Evolutionary conservation across 2,888 invertebrate species (phyloP).

Genomic region (Melanostoma mellinum): DNA sequence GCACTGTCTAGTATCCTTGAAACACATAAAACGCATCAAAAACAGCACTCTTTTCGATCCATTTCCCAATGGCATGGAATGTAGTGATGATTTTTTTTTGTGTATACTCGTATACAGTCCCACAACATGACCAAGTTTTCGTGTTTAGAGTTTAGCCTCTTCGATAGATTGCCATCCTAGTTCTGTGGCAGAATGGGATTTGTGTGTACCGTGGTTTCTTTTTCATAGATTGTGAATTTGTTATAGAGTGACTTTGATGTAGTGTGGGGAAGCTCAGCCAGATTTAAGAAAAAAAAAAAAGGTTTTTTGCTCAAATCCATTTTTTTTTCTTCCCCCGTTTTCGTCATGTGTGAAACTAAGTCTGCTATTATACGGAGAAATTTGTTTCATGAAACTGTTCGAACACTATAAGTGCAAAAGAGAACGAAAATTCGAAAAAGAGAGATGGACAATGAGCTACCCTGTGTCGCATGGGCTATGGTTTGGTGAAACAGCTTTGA

Average conservation of each 20-base stretch:
- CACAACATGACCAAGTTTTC: neutral
- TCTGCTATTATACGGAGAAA: no score
- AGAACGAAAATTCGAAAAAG: no score
- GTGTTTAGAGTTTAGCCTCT: constrained; percentile 20
- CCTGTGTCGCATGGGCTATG: no score
- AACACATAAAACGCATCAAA: neutral
- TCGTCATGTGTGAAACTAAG: constrained; percentile 27
- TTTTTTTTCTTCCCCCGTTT: constrained; percentile 4
- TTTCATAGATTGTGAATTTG: constrained; percentile 27
- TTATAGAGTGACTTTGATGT: neutral
- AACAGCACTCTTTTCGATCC: constrained; percentile 6
- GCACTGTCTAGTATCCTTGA: constrained; percentile 19
- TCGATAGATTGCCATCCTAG: constrained; percentile 17
- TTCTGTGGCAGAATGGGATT: neutral
- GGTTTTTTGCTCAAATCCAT: constrained; percentile 1
- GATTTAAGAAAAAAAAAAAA: no score
- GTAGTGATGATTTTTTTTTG: neutral
- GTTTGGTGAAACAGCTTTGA: no score
- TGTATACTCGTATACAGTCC: neutral
- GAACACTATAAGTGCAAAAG: no score
- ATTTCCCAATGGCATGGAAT: constrained; percentile 24
- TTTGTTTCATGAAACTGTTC: no score
- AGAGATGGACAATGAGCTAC: no score
- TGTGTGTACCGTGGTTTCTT: constrained; percentile 10
- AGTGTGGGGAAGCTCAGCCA: neutral